phyloP scores from a whole-genome alignment of 2,113 vertebrate species.

The Atherinomorus stipes region DNA sequence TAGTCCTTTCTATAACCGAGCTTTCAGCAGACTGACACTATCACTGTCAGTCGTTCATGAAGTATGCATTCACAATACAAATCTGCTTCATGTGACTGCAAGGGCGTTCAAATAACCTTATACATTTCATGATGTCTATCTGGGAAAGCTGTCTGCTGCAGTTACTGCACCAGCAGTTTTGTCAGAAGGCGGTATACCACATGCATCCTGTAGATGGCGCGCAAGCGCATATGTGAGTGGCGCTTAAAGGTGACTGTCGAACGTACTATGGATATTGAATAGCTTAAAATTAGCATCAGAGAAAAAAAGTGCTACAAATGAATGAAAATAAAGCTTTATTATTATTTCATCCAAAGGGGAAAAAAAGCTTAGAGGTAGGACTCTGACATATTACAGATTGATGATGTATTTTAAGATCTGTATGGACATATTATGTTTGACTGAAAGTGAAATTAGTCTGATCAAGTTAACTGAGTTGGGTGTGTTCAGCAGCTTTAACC shows the following conservation, averaged over 20 bases:
- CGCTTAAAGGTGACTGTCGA: constrained; percentile 1
- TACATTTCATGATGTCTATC: not conserved
- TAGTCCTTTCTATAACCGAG: constrained; percentile 2
- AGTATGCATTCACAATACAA: not conserved
- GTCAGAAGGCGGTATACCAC: constrained; percentile 30
- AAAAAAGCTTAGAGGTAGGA: no score
- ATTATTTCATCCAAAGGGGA: no score
- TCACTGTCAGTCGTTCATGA: not conserved
- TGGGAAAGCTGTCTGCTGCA: constrained; percentile 14
- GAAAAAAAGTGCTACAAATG: not conserved
- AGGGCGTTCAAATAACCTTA: not conserved
- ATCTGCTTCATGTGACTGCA: accelerated
- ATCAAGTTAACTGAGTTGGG: not conserved
- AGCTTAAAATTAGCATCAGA: no score
- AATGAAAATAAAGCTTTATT: not conserved
- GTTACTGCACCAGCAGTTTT: constrained; percentile 41
- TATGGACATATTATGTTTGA: no score
- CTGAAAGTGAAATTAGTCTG: not conserved
- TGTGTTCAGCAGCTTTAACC: not conserved
- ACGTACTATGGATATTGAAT: not conserved
- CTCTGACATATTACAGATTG: no score
- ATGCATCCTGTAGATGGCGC: constrained; percentile 33
- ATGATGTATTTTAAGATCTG: no score
- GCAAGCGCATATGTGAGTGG: not conserved
- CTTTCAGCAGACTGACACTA: not conserved